Percentiles rank a stretch among this genome's conserved stretches.
Evolutionary conservation across 2,797 vertebrate genomes (phyloP).

Genomic region (Linurgus olivaceus): DNA sequence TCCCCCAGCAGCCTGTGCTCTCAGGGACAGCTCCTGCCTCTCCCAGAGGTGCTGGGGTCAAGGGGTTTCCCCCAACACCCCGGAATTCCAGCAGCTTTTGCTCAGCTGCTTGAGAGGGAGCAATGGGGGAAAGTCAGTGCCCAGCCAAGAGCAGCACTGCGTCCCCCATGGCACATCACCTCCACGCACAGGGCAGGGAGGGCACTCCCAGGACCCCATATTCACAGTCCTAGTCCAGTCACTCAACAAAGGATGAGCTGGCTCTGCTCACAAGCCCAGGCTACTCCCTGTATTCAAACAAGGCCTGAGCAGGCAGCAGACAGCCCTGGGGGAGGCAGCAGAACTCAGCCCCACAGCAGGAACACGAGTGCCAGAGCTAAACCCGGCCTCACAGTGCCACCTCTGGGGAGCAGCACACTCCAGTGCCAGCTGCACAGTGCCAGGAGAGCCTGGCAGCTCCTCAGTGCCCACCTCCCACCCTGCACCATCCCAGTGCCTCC

Average conservation of each 20-base stretch:
- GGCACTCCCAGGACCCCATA: background rate
- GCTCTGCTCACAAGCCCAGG: background rate
- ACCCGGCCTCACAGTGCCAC: background rate
- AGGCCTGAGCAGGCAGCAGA: background rate
- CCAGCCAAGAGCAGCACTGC: background rate
- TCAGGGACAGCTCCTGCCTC: background rate
- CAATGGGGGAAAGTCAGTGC: accelerated
- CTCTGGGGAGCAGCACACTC: background rate
- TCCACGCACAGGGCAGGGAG: background rate
- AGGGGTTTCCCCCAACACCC: background rate
- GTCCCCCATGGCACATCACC: background rate
- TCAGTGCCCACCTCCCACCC: background rate
- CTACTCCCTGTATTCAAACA: background rate
- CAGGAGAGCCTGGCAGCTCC: background rate
- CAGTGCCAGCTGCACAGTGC: background rate
- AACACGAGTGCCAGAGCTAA: background rate
- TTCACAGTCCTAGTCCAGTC: background rate
- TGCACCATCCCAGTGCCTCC: background rate
- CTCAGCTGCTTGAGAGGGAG: background rate
- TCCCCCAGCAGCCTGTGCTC: background rate
- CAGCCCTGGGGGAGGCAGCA: background rate
- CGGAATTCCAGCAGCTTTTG: background rate
- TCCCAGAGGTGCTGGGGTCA: accelerated
- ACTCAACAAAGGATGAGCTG: background rate
- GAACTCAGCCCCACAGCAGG: background rate